phyloP scores from a whole-genome alignment of 2,888 invertebrate species.

The Protonemura montana region DNA sequence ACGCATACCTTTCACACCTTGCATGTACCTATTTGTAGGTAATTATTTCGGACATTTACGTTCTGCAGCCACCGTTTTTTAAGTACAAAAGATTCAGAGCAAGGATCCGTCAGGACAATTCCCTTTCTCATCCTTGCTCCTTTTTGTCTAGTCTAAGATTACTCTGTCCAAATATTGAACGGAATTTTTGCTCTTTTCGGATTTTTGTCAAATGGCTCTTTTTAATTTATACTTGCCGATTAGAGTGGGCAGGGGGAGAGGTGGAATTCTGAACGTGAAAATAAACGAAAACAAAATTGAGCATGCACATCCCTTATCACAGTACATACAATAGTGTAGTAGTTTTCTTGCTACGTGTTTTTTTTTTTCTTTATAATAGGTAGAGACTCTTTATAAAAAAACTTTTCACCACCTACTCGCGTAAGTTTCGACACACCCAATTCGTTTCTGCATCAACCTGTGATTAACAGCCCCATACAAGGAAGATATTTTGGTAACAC shows the following conservation, averaged over 20 bases:
- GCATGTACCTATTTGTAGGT: neutral
- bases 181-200: neutral
- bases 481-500: conserved; percentile 20
- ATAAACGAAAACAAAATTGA: conserved; percentile 15
- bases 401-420: neutral
- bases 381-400: conserved; percentile 19
- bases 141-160: neutral
- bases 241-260: too few relatives aligned
- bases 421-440: conserved; percentile 7
- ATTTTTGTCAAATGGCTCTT: conserved; percentile 9
- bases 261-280: conserved; percentile 16
- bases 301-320: conserved; percentile 22
- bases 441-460: conserved; percentile 37
- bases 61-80: conserved; percentile 10
- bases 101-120: neutral
- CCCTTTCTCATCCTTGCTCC: neutral
- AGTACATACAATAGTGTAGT: conserved; percentile 13
- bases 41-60: neutral
- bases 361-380: neutral
- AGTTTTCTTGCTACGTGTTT: neutral
- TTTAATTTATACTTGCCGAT: conserved; percentile 1
- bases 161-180: conserved; percentile 38
- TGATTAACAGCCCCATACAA: neutral
- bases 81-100: conserved; percentile 47
- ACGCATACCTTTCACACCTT: conserved; percentile 24